Percentiles rank a stretch among this genome's conserved stretches.
Evolutionary conservation across 2,797 vertebrate genomes (phyloP).

Genomic region (Petrocephalus sullivani): DNA sequence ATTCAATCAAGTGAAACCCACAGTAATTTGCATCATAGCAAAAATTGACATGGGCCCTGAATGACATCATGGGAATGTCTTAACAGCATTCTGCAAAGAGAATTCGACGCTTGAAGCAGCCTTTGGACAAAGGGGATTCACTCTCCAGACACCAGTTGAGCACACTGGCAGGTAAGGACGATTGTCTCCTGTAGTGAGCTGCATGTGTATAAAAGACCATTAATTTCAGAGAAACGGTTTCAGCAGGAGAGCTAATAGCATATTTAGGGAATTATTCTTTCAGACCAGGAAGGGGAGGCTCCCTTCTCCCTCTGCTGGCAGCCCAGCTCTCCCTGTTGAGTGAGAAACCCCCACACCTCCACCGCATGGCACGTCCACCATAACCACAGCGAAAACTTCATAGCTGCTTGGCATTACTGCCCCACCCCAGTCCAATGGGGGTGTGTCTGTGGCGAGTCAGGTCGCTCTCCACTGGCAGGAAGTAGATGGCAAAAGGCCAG

Average conservation of each 20-base stretch:
- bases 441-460: neutral
- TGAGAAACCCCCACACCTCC: conserved; percentile 46
- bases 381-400: conserved; percentile 31
- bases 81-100: too few species aligned
- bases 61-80: too few species aligned
- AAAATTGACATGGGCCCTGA: too few species aligned
- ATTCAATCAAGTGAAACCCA: too few species aligned
- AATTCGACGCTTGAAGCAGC: too few species aligned
- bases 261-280: conserved; percentile 52
- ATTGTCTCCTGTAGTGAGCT: too few species aligned
- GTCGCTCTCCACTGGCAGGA: neutral
- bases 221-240: conserved; percentile 42
- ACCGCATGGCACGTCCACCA: conserved; percentile 47
- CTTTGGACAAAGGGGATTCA: too few species aligned
- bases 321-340: conserved; percentile 28
- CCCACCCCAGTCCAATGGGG: neutral
- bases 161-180: too few species aligned
- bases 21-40: too few species aligned
- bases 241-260: conserved; percentile 58
- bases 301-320: conserved; percentile 30
- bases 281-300: conserved; percentile 37
- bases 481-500: neutral
- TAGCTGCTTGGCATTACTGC: neutral
- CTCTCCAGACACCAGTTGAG: too few species aligned
- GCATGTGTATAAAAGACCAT: too few species aligned